Evolutionary conservation across 2,888 invertebrate species (phyloP).

Genomic region (Tenthredo scrophulariae): DNA sequence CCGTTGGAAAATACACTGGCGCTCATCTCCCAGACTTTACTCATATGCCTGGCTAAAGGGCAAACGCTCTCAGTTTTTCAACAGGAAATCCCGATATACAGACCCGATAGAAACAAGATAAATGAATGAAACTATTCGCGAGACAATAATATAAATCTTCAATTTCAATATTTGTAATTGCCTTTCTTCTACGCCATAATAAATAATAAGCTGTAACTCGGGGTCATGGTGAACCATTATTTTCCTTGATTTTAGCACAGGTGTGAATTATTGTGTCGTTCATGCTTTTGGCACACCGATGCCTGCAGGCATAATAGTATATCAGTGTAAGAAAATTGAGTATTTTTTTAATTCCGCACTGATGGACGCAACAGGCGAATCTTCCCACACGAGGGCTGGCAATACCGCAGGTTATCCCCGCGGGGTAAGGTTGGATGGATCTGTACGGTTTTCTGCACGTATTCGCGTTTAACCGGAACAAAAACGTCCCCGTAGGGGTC

Average conservation of each 20-base stretch:
- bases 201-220: neutral
- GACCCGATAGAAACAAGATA: neutral
- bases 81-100: neutral
- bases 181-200: neutral
- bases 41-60: conserved; percentile 43
- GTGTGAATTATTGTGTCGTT: neutral
- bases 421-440: conserved; percentile 22
- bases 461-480: conserved; percentile 36
- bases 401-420: conserved; percentile 2
- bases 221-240: neutral
- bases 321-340: conserved; percentile 60
- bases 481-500: conserved; percentile 49
- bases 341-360: conserved; percentile 73
- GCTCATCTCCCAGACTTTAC: conserved; percentile 36
- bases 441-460: conserved; percentile 39
- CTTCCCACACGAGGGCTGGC: conserved; percentile 66
- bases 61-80: conserved; percentile 33
- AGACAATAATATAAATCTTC: neutral
- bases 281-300: neutral
- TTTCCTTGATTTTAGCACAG: neutral
- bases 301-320: neutral
- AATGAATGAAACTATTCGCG: neutral
- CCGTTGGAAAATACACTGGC: conserved; percentile 47
- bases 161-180: neutral
- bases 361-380: conserved; percentile 72